phyloP scores from a whole-genome alignment of 37 sponge, comb jelly and placozoan species.

The Ianthella basta region DNA sequence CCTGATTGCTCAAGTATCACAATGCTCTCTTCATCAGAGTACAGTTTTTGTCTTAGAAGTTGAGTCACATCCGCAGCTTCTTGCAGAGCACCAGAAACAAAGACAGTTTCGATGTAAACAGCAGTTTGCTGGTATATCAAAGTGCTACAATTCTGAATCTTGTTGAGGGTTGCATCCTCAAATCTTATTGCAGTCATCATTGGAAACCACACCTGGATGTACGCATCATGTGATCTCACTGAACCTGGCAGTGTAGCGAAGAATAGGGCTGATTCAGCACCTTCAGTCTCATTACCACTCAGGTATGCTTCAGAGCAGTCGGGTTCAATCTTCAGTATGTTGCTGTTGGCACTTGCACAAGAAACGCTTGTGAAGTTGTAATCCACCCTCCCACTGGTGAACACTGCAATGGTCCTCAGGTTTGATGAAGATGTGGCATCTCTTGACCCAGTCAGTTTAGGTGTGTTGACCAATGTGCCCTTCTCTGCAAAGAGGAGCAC shows the following conservation, averaged over 20 bases:
- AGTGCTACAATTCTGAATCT: neutral
- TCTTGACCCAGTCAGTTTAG: conserved; percentile 40
- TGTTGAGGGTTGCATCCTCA: conserved; percentile 13
- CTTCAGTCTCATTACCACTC: conserved; percentile 48
- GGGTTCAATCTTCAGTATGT: conserved; percentile 39
- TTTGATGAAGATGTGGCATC: neutral
- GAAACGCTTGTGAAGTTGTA: neutral
- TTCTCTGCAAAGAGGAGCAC: neutral
- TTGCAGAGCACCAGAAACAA: conserved; percentile 30
- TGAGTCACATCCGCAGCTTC: conserved; percentile 48
- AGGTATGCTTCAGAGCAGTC: conserved; percentile 58
- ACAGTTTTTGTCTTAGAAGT: conserved; percentile 26
- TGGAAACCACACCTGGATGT: conserved; percentile 71
- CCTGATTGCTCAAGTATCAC: neutral
- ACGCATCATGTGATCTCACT: neutral
- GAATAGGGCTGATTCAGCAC: conserved; percentile 35
- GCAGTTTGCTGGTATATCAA: conserved; percentile 44
- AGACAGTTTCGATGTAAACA: conserved; percentile 42
- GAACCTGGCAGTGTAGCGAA: neutral
- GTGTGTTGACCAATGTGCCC: conserved; percentile 61
- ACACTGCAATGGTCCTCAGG: conserved; percentile 37
- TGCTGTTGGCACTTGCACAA: conserved; percentile 43
- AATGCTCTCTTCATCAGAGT: conserved; percentile 16
- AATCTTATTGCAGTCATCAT: conserved; percentile 8
- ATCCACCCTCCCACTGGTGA: conserved; percentile 39